These are phyloP conservation scores for Auanema sp. DNA, from an alignment of 2,888 invertebrate species.

Conservation along the genomic window DNA sequence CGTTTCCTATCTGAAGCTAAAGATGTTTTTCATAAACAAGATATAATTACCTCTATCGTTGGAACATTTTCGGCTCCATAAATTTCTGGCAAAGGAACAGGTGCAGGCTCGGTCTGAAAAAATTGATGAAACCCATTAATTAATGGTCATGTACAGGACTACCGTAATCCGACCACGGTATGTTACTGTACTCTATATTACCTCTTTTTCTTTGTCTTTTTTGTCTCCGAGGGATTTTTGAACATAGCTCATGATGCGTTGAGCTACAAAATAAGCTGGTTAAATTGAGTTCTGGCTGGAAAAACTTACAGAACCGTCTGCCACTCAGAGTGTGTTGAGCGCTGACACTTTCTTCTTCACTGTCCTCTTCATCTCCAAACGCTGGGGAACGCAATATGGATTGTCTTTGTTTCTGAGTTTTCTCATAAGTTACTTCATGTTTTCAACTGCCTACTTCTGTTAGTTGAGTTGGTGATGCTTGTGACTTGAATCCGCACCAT, in stretches of 20 bases:
- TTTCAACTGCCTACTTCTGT: not conserved
- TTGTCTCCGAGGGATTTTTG: slow-evolving; percentile 30
- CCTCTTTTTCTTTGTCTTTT: slow-evolving; percentile 11
- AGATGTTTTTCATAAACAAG: not conserved
- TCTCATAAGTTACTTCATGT: not conserved
- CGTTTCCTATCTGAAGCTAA: not conserved
- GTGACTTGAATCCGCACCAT: slow-evolving; percentile 40
- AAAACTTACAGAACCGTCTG: slow-evolving; percentile 36
- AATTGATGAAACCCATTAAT: too few species aligned
- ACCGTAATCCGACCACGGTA: too few species aligned
- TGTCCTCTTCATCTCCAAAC: slow-evolving; percentile 22
- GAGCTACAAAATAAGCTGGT: slow-evolving; percentile 28
- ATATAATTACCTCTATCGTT: not conserved
- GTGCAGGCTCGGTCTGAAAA: not conserved
- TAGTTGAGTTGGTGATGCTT: not conserved
- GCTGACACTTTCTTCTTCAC: slow-evolving; percentile 36
- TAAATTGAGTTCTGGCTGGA: not conserved
- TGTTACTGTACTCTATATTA: not conserved
- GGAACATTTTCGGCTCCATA: not conserved
- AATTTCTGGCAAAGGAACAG: not conserved
- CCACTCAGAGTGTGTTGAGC: slow-evolving; percentile 24
- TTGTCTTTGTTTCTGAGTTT: slow-evolving; percentile 5
- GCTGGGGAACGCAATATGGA: slow-evolving; percentile 6
- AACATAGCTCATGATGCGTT: slow-evolving; percentile 41
- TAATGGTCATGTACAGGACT: too few species aligned